Percentiles rank a stretch among this genome's conserved stretches.
Conservation (phyloP, 2,797 vertebrate genomes). For the Enteromius fasciolatus region DNA sequence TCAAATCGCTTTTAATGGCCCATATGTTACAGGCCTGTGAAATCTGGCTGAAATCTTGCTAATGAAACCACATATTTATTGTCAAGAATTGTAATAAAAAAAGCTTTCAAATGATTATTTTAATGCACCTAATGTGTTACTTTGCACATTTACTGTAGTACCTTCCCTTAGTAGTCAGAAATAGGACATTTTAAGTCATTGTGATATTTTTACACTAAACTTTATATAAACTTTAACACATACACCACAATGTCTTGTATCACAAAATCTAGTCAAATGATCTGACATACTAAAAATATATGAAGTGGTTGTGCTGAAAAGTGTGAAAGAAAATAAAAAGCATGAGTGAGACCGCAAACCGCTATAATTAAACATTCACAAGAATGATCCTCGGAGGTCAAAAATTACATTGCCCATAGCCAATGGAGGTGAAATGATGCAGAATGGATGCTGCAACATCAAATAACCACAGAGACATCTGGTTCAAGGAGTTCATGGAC, state of each 20-base stretch:
- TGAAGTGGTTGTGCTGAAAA: neutral
- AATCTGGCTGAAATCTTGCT: neutral
- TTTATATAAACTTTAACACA: neutral
- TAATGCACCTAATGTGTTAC: neutral
- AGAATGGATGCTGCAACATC: constrained; percentile 2
- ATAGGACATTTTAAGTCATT: neutral
- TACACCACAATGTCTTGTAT: neutral
- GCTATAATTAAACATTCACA: constrained; percentile 11
- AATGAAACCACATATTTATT: neutral
- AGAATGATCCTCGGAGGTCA: neutral
- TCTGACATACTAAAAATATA: neutral
- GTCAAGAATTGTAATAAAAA: neutral
- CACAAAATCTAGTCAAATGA: neutral
- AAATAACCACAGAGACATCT: constrained; percentile 8
- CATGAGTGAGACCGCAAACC: neutral
- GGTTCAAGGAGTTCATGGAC: constrained; percentile 22
- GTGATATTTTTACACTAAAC: neutral
- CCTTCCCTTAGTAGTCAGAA: neutral
- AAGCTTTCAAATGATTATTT: neutral
- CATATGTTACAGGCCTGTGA: neutral
- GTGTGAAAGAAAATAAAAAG: neutral
- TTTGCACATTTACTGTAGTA: neutral
- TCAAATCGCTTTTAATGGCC: neutral
- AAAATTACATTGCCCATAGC: neutral
- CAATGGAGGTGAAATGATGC: neutral